Evolutionary conservation across 2,797 vertebrate genomes (phyloP).

Genomic region (Falco naumanni): DNA sequence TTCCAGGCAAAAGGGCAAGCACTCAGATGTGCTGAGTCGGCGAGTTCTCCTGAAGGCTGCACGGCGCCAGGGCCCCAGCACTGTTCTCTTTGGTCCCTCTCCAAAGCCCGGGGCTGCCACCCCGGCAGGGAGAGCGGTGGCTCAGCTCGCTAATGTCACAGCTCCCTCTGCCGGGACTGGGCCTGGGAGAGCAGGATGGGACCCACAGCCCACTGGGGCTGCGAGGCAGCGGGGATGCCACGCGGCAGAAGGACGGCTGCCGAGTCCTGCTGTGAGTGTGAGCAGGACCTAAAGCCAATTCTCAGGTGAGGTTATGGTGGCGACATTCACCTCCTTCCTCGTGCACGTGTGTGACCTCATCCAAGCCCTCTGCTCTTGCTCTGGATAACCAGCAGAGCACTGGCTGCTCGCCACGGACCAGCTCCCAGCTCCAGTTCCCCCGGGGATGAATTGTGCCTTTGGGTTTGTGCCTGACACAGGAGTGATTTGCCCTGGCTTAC

Average conservation of each 20-base stretch:
- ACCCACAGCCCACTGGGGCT: not conserved
- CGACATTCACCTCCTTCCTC: not conserved
- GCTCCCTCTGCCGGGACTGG: slow-evolving; percentile 51
- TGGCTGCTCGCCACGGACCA: not conserved
- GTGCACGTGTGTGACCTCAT: not conserved
- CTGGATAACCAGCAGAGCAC: not conserved
- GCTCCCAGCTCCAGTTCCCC: not conserved
- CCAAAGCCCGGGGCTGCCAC: not conserved
- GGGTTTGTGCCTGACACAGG: not conserved
- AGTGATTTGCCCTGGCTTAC: not conserved
- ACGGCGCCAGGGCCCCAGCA: fast-evolving
- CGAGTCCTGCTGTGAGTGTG: not conserved
- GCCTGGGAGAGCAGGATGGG: not conserved
- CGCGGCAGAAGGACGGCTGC: fast-evolving
- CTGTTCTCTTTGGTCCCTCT: not conserved
- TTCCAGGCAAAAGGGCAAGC: not conserved
- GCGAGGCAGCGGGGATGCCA: not conserved
- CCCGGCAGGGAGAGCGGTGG: not conserved
- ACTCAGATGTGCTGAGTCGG: not conserved
- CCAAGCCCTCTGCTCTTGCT: not conserved
- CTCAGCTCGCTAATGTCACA: slow-evolving; percentile 9
- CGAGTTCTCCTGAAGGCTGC: not conserved
- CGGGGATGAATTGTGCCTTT: fast-evolving
- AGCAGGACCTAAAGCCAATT: not conserved
- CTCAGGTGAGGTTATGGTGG: not conserved